phyloP scores from a whole-genome alignment of 2,888 invertebrate genomes.

The Spilosoma lubricipeda region DNA sequence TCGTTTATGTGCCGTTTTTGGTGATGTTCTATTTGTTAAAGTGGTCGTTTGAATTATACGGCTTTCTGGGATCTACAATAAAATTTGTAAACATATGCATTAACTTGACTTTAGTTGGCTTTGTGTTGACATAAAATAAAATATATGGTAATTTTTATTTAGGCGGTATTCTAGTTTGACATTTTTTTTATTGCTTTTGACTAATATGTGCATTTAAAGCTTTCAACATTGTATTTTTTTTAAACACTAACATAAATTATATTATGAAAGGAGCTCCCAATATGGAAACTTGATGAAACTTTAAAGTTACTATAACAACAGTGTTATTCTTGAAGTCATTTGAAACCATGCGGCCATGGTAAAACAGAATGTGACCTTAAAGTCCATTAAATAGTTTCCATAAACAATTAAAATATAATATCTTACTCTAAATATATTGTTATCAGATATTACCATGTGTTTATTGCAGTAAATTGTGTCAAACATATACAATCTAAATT shows the following conservation, averaged over 20 bases:
- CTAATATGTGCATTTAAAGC: slow-evolving; percentile 11
- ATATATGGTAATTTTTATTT: slow-evolving; percentile 10
- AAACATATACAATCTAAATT: background rate
- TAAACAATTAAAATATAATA: too few species aligned
- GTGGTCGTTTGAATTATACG: slow-evolving; percentile 21
- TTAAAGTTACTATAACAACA: background rate
- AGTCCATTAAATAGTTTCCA: too few species aligned
- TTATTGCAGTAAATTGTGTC: background rate
- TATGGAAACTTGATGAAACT: background rate
- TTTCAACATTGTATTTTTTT: slow-evolving; percentile 16
- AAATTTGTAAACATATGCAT: slow-evolving; percentile 22
- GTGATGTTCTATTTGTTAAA: slow-evolving; percentile 38
- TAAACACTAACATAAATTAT: background rate
- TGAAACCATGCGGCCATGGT: background rate
- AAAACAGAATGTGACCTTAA: background rate
- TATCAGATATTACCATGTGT: background rate
- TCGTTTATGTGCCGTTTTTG: slow-evolving; percentile 40
- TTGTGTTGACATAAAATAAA: slow-evolving; percentile 14
- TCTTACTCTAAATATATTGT: background rate
- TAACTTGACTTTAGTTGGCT: slow-evolving; percentile 11
- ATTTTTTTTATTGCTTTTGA: slow-evolving; percentile 2
- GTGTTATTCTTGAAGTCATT: background rate
- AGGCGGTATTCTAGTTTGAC: slow-evolving; percentile 2
- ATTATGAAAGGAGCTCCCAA: background rate
- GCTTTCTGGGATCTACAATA: slow-evolving; percentile 18